These are phyloP conservation scores for Drosophila triauraria DNA, from an alignment of 1,140 invertebrate genomes.

Conservation along the genomic window DNA sequence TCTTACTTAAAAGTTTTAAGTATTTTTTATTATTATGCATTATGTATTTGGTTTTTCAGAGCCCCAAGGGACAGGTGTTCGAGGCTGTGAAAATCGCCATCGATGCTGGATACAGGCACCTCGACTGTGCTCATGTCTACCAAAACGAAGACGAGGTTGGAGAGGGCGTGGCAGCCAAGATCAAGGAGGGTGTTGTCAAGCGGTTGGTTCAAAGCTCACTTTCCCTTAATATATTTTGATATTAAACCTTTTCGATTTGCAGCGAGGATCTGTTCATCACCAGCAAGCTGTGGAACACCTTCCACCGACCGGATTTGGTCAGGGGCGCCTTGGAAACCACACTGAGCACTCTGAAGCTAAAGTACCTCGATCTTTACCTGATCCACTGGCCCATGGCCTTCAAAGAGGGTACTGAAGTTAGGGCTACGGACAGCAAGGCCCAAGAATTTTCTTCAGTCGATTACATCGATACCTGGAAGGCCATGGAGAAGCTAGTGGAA, in stretches of 20 bases:
- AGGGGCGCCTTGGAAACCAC: slow-evolving; percentile 86
- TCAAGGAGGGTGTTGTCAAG: slow-evolving; percentile 88
- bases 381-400: slow-evolving; percentile 93
- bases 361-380: slow-evolving; percentile 92
- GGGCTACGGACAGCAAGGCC: no score
- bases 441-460: slow-evolving; percentile 85
- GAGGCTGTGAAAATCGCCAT: slow-evolving; percentile 92
- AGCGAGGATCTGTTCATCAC: slow-evolving; percentile 90
- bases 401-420: slow-evolving; percentile 76
- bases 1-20: no score
- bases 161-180: slow-evolving; percentile 88
- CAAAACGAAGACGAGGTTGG: slow-evolving; percentile 92
- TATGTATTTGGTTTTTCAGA: slow-evolving; percentile 85
- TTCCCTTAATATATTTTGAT: neutral
- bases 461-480: slow-evolving; percentile 93
- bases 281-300: slow-evolving; percentile 91
- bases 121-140: slow-evolving; percentile 93
- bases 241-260: slow-evolving; percentile 3
- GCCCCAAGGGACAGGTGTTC: slow-evolving; percentile 89
- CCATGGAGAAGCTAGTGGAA: slow-evolving; percentile 90
- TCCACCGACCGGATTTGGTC: slow-evolving; percentile 87
- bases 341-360: slow-evolving; percentile 87
- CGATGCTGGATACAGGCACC: slow-evolving; percentile 91
- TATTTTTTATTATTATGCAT: no score
- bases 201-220: slow-evolving; percentile 84